Percentiles rank a stretch among this genome's conserved stretches.
Conservation (phyloP, 1,140 invertebrate species). For the Pogonomyrmex californicus region DNA sequence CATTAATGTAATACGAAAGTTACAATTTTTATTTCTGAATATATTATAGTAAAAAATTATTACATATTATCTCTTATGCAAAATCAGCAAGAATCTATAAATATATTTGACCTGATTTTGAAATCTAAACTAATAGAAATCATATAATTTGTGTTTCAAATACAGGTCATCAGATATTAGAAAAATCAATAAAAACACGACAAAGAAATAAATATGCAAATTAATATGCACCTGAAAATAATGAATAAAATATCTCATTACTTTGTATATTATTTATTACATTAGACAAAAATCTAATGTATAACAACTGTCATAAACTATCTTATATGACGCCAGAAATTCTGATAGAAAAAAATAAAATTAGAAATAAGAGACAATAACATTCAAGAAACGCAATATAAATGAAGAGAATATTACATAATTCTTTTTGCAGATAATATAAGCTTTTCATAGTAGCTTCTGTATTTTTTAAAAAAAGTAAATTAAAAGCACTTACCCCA, state of each 20-base stretch:
- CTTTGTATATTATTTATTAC: background rate
- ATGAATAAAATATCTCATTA: background rate
- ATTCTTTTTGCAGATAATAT: slow-evolving; percentile 7
- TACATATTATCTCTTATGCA: slow-evolving; percentile 21
- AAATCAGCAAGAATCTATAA: background rate
- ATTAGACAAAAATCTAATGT: slow-evolving; percentile 7
- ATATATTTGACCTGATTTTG: background rate
- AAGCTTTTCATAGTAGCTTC: slow-evolving; percentile 40
- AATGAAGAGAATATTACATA: slow-evolving; percentile 28
- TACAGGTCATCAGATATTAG: background rate
- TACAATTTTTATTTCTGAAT: slow-evolving; percentile 8
- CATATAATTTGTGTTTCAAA: background rate
- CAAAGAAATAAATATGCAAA: slow-evolving; percentile 8
- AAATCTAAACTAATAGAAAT: slow-evolving; percentile 4
- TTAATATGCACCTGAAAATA: slow-evolving; percentile 8
- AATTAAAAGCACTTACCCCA: slow-evolving; percentile 86
- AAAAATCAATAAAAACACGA: slow-evolving; percentile 17
- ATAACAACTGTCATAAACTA: background rate
- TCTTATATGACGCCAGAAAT: slow-evolving; percentile 23
- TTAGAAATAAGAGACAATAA: slow-evolving; percentile 23
- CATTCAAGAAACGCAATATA: slow-evolving; percentile 49
- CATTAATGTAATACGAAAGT: slow-evolving; percentile 24
- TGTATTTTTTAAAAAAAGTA: slow-evolving; percentile 36
- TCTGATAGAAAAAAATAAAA: slow-evolving; percentile 34
- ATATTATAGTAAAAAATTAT: slow-evolving; percentile 15